Conservation (phyloP, 2,113 vertebrate genomes). For the Poecilia latipinna region DNA sequence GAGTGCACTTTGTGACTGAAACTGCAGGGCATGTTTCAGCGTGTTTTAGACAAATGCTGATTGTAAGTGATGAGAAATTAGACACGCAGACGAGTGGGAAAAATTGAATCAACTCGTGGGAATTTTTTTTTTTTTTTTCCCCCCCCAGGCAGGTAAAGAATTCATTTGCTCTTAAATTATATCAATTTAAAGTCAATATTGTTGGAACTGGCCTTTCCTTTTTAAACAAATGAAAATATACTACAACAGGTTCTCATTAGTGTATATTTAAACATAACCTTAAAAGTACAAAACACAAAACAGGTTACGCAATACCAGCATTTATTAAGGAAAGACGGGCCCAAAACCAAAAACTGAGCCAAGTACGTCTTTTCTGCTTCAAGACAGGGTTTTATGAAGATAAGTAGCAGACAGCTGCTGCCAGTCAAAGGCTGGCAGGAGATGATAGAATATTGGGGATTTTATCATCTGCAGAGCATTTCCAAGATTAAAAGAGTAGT, state of each 20-base stretch:
- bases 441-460: too few relatives aligned
- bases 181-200: neutral
- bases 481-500: too few relatives aligned
- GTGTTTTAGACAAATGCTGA: conserved; percentile 31
- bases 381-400: neutral
- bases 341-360: neutral
- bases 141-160: neutral
- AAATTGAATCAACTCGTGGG: neutral
- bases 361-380: neutral
- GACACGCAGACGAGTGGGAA: conserved; percentile 3
- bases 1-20: conserved; percentile 46
- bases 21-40: conserved; percentile 43
- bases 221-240: neutral
- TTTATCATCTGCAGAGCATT: too few relatives aligned
- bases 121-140: neutral
- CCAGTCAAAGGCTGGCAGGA: neutral
- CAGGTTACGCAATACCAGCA: neutral
- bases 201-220: neutral
- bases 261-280: neutral
- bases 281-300: neutral
- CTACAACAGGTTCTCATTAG: neutral
- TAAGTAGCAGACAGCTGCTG: neutral
- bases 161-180: neutral
- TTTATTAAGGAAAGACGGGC: neutral
- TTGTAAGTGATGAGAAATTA: conserved; percentile 20